Percentiles rank a stretch among this genome's conserved stretches.
Conservation (phyloP, 2,888 invertebrate genomes). For the Campoplex capitator region DNA sequence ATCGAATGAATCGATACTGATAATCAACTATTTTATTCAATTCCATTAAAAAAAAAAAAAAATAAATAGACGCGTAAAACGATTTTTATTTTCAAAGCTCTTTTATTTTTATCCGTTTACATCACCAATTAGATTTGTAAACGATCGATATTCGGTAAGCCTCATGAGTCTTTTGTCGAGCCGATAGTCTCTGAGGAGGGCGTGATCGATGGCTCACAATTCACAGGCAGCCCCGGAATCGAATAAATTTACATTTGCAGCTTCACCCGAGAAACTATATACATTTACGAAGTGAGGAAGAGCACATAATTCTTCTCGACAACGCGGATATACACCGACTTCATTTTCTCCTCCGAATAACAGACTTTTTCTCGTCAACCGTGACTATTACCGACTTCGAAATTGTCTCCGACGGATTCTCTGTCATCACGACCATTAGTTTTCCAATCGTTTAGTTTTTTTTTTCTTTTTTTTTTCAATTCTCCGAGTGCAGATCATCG, state of each 20-base stretch:
- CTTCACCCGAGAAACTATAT: conserved; percentile 12
- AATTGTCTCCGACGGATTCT: not conserved
- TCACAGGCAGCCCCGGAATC: conserved; percentile 7
- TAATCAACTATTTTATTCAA: not conserved
- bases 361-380: conserved; percentile 11
- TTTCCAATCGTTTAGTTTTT: not conserved
- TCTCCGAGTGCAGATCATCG: not conserved
- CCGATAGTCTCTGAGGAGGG: not conserved
- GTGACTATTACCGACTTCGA: conserved; percentile 8
- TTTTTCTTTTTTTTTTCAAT: not conserved
- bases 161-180: not conserved
- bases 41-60: not conserved
- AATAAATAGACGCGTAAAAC: not conserved
- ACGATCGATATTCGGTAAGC: conserved; percentile 16
- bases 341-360: conserved; percentile 22
- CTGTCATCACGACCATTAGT: not conserved
- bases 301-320: not conserved
- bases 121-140: conserved; percentile 15
- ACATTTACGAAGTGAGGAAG: conserved; percentile 27
- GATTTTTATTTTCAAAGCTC: not conserved
- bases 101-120: not conserved
- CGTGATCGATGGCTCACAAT: conserved; percentile 35
- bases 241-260: conserved; percentile 56
- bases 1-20: too few species aligned
- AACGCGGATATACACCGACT: conserved; percentile 1